Percentiles rank a stretch among this genome's conserved stretches.
These are phyloP conservation scores for Hirtodrosophila alboralis DNA, from an alignment of 2,888 invertebrate genomes.

Conservation along the genomic window DNA sequence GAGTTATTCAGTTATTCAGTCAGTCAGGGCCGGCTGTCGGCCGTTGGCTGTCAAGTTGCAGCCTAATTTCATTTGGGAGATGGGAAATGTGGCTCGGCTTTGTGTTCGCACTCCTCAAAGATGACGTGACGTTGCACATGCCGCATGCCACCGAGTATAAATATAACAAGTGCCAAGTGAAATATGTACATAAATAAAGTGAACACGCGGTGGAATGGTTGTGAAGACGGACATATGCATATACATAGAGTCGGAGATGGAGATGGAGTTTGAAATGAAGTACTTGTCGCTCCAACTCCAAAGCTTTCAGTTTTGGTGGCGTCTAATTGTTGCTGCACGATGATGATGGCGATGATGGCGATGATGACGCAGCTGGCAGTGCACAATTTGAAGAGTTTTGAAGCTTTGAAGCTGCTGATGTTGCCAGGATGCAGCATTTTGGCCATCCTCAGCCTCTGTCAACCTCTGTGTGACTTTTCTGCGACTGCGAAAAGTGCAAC, in stretches of 20 bases:
- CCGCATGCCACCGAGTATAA: slow-evolving; percentile 63
- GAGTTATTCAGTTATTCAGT: slow-evolving; percentile 56
- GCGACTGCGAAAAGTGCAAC: slow-evolving; percentile 69
- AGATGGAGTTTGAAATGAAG: slow-evolving; percentile 7
- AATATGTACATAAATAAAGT: slow-evolving; percentile 75
- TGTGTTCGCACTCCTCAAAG: slow-evolving; percentile 47
- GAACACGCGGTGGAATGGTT: slow-evolving; percentile 22
- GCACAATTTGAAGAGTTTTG: slow-evolving; percentile 9
- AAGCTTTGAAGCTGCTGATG: background rate
- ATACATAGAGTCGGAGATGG: slow-evolving; percentile 1
- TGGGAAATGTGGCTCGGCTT: slow-evolving; percentile 14
- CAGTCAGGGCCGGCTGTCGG: slow-evolving; percentile 9
- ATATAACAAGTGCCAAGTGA: slow-evolving; percentile 78
- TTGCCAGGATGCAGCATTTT: slow-evolving; percentile 34
- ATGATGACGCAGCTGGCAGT: slow-evolving; percentile 13
- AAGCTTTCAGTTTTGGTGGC: slow-evolving; percentile 32
- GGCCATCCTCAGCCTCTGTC: slow-evolving; percentile 35
- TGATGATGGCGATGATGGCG: slow-evolving; percentile 15
- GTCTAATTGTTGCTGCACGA: slow-evolving; percentile 65
- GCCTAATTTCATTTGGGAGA: slow-evolving; percentile 57
- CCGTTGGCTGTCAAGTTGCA: slow-evolving; percentile 28
- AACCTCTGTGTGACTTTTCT: slow-evolving; percentile 33
- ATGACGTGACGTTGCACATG: slow-evolving; percentile 64
- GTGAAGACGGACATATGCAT: slow-evolving; percentile 8
- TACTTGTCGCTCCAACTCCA: slow-evolving; percentile 1